Conservation (phyloP, 1,140 invertebrate species). For the Parapsyche elsis region DNA sequence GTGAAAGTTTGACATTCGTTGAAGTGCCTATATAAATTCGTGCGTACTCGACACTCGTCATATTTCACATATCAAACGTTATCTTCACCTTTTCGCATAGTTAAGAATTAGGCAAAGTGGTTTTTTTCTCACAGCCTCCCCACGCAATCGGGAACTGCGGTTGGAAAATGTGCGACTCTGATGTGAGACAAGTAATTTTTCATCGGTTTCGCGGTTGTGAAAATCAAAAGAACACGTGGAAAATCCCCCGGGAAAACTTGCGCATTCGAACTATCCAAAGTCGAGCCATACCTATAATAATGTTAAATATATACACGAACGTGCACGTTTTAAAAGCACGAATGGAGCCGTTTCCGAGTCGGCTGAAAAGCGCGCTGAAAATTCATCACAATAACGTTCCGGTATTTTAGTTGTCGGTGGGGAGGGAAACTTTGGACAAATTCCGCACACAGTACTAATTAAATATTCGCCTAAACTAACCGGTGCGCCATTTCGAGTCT, state of each 20-base stretch:
- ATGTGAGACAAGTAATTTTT: constrained; percentile 35
- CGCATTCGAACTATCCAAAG: too few species aligned
- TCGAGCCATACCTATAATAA: too few species aligned
- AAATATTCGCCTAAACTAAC: constrained; percentile 31
- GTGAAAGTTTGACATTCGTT: constrained; percentile 3
- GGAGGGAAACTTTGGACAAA: constrained; percentile 12
- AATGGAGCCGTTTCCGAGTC: not conserved
- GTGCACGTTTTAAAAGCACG: not conserved
- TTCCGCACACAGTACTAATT: constrained; percentile 24
- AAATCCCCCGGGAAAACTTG: too few species aligned
- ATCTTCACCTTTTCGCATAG: constrained; percentile 25
- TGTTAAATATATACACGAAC: not conserved
- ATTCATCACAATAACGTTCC: constrained; percentile 34
- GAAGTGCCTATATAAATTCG: not conserved
- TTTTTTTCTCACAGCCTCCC: constrained; percentile 19
- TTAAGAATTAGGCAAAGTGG: constrained; percentile 33
- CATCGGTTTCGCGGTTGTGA: not conserved
- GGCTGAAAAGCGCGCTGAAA: constrained; percentile 10
- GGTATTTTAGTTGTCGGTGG: not conserved
- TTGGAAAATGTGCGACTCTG: not conserved
- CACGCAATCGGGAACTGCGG: not conserved
- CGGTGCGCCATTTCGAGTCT: not conserved
- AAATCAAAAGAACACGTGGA: too few species aligned
- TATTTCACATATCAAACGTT: constrained; percentile 34
- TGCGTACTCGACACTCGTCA: constrained; percentile 12